These are phyloP conservation scores for Odocoileus hemionus DNA, from an alignment of 2,113 vertebrate genomes.

Conservation along the genomic window DNA sequence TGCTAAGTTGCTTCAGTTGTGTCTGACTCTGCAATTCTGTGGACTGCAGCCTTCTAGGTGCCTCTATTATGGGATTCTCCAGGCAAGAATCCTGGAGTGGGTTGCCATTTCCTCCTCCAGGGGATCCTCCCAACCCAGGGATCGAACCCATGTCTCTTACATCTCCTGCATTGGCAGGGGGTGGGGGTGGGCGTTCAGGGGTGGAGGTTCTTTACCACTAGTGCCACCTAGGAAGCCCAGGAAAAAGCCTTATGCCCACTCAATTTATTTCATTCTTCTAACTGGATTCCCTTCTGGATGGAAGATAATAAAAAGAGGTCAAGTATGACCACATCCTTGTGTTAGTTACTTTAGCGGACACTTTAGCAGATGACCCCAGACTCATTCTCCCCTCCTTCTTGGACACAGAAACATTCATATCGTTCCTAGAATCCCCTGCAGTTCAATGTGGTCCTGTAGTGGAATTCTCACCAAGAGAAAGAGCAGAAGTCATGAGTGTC, in stretches of 20 bases:
- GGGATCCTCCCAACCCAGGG: not conserved
- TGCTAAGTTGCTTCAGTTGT: not conserved
- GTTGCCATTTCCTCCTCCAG: not conserved
- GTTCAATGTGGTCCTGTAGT: not conserved
- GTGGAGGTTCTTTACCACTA: not conserved
- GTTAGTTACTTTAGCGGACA: not conserved
- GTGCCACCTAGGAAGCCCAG: not conserved
- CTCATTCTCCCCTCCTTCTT: too few species aligned
- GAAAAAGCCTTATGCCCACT: not conserved
- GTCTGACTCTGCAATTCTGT: not conserved
- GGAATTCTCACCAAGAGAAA: not conserved
- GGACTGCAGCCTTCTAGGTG: not conserved
- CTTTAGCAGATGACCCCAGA: not conserved
- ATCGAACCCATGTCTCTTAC: not conserved
- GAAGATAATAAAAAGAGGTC: not conserved
- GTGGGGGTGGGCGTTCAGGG: accelerated
- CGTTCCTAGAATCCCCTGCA: not conserved
- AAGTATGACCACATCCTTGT: not conserved
- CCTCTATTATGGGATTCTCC: not conserved
- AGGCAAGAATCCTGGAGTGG: not conserved
- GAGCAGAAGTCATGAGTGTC: accelerated
- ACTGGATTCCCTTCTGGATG: not conserved
- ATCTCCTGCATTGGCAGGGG: not conserved
- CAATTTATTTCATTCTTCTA: not conserved
- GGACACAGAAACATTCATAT: not conserved